Percentiles rank a stretch among this genome's conserved stretches.
Conservation (phyloP, 2,113 vertebrate genomes). For the Oreochromis spilurus region DNA sequence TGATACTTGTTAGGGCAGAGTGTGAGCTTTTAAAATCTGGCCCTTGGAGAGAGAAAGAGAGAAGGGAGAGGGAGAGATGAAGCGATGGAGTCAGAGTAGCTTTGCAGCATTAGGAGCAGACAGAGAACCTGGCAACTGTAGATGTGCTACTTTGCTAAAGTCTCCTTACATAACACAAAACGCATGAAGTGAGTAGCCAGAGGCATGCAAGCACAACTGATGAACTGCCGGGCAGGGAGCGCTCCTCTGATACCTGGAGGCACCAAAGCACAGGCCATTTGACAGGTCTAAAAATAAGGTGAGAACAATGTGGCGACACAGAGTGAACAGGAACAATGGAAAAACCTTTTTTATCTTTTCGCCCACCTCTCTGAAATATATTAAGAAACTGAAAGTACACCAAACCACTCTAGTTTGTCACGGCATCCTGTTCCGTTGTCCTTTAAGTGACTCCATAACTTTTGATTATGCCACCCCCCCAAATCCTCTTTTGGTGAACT, state of each 20-base stretch:
- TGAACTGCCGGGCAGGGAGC: slow-evolving; percentile 6
- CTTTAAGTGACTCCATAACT: slow-evolving; percentile 9
- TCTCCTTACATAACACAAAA: slow-evolving; percentile 39
- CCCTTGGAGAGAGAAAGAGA: neutral
- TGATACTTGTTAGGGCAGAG: slow-evolving; percentile 4
- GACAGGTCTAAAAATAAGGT: slow-evolving; percentile 46
- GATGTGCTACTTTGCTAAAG: slow-evolving; percentile 19
- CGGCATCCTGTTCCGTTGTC: neutral
- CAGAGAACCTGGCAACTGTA: slow-evolving; percentile 26
- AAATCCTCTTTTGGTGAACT: neutral
- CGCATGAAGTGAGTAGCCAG: slow-evolving; percentile 21
- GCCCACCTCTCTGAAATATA: neutral
- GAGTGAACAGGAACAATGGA: neutral
- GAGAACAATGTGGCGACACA: slow-evolving; percentile 11
- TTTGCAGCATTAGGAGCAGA: slow-evolving; percentile 32
- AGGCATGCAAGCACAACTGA: slow-evolving; percentile 10
- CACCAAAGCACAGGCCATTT: slow-evolving; percentile 15
- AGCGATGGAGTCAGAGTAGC: slow-evolving; percentile 9
- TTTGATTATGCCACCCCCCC: neutral
- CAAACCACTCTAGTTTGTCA: neutral
- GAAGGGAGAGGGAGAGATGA: neutral
- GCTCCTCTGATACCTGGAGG: slow-evolving; percentile 27
- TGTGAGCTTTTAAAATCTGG: neutral
- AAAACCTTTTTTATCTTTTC: neutral
- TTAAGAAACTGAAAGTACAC: neutral